phyloP scores from a whole-genome alignment of 1,140 invertebrate species.

The Macrobrachium nipponense region DNA sequence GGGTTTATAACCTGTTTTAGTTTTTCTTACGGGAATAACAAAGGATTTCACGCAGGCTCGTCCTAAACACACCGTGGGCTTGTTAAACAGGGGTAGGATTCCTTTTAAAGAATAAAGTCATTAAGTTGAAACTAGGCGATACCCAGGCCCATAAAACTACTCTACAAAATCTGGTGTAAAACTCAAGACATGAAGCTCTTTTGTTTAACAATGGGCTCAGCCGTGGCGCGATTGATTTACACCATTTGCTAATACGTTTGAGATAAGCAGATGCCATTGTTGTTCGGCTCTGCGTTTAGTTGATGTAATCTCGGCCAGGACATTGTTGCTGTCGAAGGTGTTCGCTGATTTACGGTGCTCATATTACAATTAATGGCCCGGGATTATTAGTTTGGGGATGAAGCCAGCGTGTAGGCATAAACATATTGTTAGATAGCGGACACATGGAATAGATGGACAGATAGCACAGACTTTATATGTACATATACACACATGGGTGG shows the following conservation, averaged over 20 bases:
- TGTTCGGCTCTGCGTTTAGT: conserved; percentile 40
- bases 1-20: conserved; percentile 22
- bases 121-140: conserved; percentile 44
- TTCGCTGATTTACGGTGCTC: conserved; percentile 40
- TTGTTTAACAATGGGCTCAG: conserved; percentile 46
- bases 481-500: too few relatives aligned
- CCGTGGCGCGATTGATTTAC: conserved; percentile 47
- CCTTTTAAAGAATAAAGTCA: conserved; percentile 60
- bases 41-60: conserved; percentile 38
- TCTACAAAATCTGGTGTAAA: conserved; percentile 52
- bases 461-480: too few relatives aligned
- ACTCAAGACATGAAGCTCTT: conserved; percentile 34
- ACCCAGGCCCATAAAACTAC: conserved; percentile 48
- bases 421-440: neutral
- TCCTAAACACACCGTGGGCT: conserved; percentile 39
- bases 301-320: conserved; percentile 52
- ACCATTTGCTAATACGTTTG: conserved; percentile 45
- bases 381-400: conserved; percentile 17
- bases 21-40: conserved; percentile 33
- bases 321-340: conserved; percentile 43
- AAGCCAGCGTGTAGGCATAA: neutral
- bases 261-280: conserved; percentile 49
- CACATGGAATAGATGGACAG: too few relatives aligned
- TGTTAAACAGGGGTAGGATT: conserved; percentile 47
- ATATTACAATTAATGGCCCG: conserved; percentile 41